Base-by-base conservation (phyloP, 1,140 invertebrate genomes). In the Rhopalosiphum maidis region DNA sequence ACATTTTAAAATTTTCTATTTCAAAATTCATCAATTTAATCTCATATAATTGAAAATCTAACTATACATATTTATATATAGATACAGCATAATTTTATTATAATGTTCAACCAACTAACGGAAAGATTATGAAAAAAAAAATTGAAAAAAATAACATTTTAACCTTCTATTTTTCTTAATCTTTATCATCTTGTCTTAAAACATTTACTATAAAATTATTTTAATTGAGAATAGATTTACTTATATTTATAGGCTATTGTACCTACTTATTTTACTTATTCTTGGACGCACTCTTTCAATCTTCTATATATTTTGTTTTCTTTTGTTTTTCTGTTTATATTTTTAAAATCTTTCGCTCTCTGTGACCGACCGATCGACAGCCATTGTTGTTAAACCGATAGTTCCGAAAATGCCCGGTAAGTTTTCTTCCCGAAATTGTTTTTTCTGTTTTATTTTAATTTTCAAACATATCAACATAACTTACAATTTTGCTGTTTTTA, bases 311-410 rank as follows among this genome's bases (percentile, higher is more conserved):
- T 93, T 93, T 82, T 93, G 60, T 93, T 93, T 93, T 82, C 85
- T 93, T 93, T 93, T 93, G 91, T 93, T 93, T 93, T 93, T 93
- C 91, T 93, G 91, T 93, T 93, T 93, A 93, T 93, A 93, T 93
- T 90, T 85, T 94, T 89, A 94, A 94, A 93, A 85, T 86, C 91
- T 93, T 93, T 93, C 91, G 91, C 91, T 93, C 91, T 93, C 68
- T 93, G 91, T 93, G 91, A 93, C 68, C 77, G 77, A 93, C 68
- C 91, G 55, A 93, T 85, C 77, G 77, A 85, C 91, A 93, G 91
- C 91, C 91, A 93, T 93, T 93, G 91, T 93, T 93, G 91, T 93
- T 93, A 93, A 93, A 93, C 77, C 91, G 77, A 93, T 93, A 93
- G 91, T 93, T 93, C 91, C 91, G 91, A 93, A 93, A 93, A 85